Evolutionary conservation across 1,140 invertebrate species (phyloP).

Genomic region (Harpegnathos saltator): DNA sequence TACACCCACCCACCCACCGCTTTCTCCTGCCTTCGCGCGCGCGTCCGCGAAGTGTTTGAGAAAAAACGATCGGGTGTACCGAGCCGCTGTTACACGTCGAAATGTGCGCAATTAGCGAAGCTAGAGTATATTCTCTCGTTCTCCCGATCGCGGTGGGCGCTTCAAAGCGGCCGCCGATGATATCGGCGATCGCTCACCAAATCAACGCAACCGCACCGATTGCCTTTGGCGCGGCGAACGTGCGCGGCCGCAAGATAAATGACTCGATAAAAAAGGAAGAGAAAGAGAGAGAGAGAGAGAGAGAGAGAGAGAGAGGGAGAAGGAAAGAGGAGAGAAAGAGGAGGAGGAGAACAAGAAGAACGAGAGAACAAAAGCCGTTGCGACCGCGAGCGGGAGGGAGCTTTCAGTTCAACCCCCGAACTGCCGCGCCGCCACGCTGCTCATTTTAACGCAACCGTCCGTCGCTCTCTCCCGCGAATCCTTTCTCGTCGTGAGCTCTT

Average conservation of each 20-base stretch:
- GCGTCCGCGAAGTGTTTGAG: no score
- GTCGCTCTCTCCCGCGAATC: background rate
- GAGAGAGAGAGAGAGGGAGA: no score
- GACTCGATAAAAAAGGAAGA: slow-evolving; percentile 42
- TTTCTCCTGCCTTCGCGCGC: no score
- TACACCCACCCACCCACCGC: no score
- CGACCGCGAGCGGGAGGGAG: background rate
- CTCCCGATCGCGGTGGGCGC: slow-evolving; percentile 9
- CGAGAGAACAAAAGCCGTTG: background rate
- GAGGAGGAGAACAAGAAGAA: no score
- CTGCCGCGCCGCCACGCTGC: slow-evolving; percentile 22
- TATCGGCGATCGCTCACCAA: slow-evolving; percentile 21
- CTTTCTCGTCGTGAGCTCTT: background rate
- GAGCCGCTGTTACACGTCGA: background rate
- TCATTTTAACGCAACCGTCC: slow-evolving; percentile 28
- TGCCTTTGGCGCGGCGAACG: slow-evolving; percentile 49
- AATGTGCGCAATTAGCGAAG: background rate
- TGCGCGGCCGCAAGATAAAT: slow-evolving; percentile 11
- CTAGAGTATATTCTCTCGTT: background rate
- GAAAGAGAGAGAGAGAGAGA: no score
- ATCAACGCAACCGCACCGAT: slow-evolving; percentile 15
- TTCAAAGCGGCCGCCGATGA: slow-evolving; percentile 22
- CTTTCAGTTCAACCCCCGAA: slow-evolving; percentile 36
- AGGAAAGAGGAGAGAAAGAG: background rate
- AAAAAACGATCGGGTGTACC: background rate